A percentile compares a stretch with the other conserved stretches of the same genome.
These are phyloP conservation scores for Atractosteus spatula DNA, from an alignment of 2,113 vertebrate genomes.

Conservation along the genomic window DNA sequence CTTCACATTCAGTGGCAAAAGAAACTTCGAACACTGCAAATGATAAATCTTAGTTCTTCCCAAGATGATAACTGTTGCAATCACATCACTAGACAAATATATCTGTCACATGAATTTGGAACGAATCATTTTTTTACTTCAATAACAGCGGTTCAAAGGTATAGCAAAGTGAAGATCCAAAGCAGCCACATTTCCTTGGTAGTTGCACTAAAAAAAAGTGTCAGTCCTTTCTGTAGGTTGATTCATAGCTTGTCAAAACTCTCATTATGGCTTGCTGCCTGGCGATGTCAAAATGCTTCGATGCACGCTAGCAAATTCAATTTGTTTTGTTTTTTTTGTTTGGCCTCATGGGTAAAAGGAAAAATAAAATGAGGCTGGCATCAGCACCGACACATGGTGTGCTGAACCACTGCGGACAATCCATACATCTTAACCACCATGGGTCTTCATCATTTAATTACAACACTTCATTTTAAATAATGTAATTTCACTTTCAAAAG, in stretches of 20 bases:
- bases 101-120: too few relatives aligned
- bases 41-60: too few relatives aligned
- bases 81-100: too few relatives aligned
- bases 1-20: too few relatives aligned
- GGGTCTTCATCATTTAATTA: not conserved
- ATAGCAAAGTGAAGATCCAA: too few relatives aligned
- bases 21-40: too few relatives aligned
- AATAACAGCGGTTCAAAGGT: too few relatives aligned
- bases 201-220: not conserved
- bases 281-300: not conserved
- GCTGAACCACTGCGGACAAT: not conserved
- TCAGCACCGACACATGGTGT: not conserved
- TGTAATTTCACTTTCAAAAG: not conserved
- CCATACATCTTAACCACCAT: too few relatives aligned
- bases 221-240: not conserved
- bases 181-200: not conserved
- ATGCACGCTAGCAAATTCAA: not conserved
- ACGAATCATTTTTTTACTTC: too few relatives aligned
- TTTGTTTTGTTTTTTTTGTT: not conserved
- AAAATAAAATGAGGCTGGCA: not conserved
- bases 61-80: too few relatives aligned
- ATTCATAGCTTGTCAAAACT: constrained; percentile 19
- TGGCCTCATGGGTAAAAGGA: not conserved
- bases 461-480: not conserved
- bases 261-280: constrained; percentile 9